phyloP scores from a whole-genome alignment of 35 echinoderm and acorn worm species.

The Chiridota heheva region DNA sequence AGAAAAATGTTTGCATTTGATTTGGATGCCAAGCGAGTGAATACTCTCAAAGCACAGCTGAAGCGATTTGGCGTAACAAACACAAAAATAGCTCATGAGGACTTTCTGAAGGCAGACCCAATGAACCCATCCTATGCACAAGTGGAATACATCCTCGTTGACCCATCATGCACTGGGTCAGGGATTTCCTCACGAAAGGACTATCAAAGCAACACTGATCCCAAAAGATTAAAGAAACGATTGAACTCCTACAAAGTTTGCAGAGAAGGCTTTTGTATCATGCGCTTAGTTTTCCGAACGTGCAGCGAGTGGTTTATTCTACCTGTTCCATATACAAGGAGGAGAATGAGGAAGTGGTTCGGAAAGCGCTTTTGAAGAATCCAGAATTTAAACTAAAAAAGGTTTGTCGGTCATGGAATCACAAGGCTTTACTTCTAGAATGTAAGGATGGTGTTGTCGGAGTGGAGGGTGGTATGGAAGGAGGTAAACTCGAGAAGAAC shows the following conservation, averaged over 20 bases:
- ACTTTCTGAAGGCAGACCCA: conserved; percentile 76
- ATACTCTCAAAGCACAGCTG: conserved; percentile 29
- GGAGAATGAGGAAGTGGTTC: conserved; percentile 90
- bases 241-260: conserved; percentile 51
- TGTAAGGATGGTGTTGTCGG: background rate
- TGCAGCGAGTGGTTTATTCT: conserved; percentile 83
- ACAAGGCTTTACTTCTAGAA: background rate
- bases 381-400: conserved; percentile 56
- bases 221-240: conserved; percentile 22
- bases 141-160: conserved; percentile 78
- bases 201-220: conserved; percentile 41
- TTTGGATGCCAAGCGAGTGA: conserved; percentile 54
- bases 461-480: background rate
- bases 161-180: conserved; percentile 90
- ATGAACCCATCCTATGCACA: conserved; percentile 22
- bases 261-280: conserved; percentile 72
- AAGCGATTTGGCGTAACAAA: conserved; percentile 57
- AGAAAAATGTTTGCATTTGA: conserved; percentile 97
- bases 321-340: conserved; percentile 72
- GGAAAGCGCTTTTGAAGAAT: conserved; percentile 39
- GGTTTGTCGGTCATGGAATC: conserved; percentile 36
- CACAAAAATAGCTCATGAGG: conserved; percentile 38
- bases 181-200: conserved; percentile 79
- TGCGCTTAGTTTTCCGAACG: conserved; percentile 78
- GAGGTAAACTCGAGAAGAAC: background rate